Evolutionary conservation across 2,888 invertebrate species (phyloP).

Genomic region (Thelaira solivaga): DNA sequence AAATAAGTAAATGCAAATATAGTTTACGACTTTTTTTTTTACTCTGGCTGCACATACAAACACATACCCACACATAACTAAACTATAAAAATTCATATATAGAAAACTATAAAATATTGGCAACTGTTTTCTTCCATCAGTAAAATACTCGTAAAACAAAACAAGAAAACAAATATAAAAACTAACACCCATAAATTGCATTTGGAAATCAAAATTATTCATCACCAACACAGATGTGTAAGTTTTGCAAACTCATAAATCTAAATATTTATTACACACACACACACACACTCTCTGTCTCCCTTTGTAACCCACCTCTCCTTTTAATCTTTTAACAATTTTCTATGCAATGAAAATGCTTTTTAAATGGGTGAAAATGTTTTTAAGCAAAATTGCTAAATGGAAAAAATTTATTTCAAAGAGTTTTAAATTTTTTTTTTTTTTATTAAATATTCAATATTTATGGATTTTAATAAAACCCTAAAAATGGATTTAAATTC

Average conservation of each 20-base stretch:
- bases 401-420: not conserved
- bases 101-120: conserved; percentile 48
- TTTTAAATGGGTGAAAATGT: conserved; percentile 11
- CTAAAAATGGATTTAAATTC: conserved; percentile 44
- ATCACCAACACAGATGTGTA: conserved; percentile 47
- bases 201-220: conserved; percentile 56
- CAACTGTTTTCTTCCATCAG: conserved; percentile 27
- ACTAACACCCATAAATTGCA: conserved; percentile 53
- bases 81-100: conserved; percentile 20
- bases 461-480: conserved; percentile 39
- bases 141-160: conserved; percentile 20
- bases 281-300: not conserved
- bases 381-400: not conserved
- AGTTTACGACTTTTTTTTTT: conserved; percentile 41
- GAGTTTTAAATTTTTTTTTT: conserved; percentile 18
- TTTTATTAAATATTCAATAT: conserved; percentile 42
- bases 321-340: too few species aligned
- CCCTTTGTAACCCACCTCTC: not conserved
- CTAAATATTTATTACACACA: conserved; percentile 28
- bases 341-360: not conserved
- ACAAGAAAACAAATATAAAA: conserved; percentile 23
- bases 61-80: conserved; percentile 2
- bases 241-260: conserved; percentile 41
- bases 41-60: not conserved
- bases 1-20: conserved; percentile 26